These are phyloP conservation scores for Globodera ellingtonae DNA, from an alignment of 1,140 invertebrate species.

Conservation along the genomic window DNA sequence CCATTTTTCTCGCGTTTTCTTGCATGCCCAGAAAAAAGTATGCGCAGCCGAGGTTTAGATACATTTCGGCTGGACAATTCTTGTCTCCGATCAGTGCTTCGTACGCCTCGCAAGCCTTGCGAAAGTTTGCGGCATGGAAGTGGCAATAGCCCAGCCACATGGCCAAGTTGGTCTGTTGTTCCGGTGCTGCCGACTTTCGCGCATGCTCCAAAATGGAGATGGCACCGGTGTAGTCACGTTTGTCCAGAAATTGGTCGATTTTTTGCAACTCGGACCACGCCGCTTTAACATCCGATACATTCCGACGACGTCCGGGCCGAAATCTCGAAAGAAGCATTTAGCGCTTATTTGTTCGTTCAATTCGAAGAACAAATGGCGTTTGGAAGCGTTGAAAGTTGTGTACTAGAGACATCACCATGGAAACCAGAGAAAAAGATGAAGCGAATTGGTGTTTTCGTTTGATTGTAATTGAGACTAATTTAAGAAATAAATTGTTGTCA, in stretches of 20 bases:
- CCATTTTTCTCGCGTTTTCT: slow-evolving; percentile 71
- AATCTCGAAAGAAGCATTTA: slow-evolving; percentile 44
- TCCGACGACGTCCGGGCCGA: slow-evolving; percentile 29
- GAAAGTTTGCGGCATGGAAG: slow-evolving; percentile 92
- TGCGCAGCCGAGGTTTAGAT: slow-evolving; percentile 85
- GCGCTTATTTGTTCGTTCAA: too few relatives aligned
- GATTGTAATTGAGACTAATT: too few relatives aligned
- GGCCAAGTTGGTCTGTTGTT: slow-evolving; percentile 65
- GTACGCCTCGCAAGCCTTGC: slow-evolving; percentile 73
- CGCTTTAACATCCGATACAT: slow-evolving; percentile 3
- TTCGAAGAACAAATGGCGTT: too few relatives aligned
- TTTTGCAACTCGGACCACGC: slow-evolving; percentile 65
- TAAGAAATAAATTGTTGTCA: too few relatives aligned
- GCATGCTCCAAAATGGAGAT: slow-evolving; percentile 82
- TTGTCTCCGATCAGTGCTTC: slow-evolving; percentile 44
- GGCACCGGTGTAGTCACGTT: slow-evolving; percentile 88
- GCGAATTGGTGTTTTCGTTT: too few relatives aligned
- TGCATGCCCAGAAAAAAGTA: slow-evolving; percentile 91
- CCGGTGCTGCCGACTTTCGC: slow-evolving; percentile 2
- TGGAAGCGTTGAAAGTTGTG: too few relatives aligned
- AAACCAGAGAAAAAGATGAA: too few relatives aligned
- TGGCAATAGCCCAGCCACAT: slow-evolving; percentile 90
- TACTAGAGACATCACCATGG: too few relatives aligned
- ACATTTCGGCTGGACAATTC: slow-evolving; percentile 67
- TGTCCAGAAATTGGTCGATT: slow-evolving; percentile 85